Percentiles rank a stretch among this genome's conserved stretches.
Conservation (phyloP, 2,888 invertebrate species). For the Andrena flavipes region DNA sequence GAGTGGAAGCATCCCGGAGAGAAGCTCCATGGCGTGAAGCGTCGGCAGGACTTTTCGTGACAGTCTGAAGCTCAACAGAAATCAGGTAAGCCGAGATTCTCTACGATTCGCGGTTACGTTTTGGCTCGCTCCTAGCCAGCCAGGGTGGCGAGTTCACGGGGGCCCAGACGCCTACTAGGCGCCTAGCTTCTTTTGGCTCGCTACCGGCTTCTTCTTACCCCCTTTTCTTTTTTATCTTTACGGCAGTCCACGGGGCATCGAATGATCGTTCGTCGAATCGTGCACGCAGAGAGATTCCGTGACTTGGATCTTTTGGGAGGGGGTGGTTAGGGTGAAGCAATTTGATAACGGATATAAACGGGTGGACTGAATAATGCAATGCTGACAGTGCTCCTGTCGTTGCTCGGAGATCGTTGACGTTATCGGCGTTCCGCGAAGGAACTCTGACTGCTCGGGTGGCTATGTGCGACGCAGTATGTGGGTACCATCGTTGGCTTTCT, state of each 20-base stretch:
- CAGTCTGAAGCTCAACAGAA: constrained; percentile 43
- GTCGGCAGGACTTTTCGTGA: constrained; percentile 30
- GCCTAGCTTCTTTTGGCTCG: constrained; percentile 7
- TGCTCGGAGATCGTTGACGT: background rate
- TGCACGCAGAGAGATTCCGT: background rate
- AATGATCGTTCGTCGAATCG: background rate
- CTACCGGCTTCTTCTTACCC: constrained; percentile 21
- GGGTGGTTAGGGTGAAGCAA: constrained; percentile 14
- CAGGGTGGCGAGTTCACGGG: background rate
- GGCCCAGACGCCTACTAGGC: background rate
- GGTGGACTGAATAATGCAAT: background rate
- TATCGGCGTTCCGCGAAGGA: constrained; percentile 2
- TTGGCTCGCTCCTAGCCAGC: background rate
- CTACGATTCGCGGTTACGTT: background rate
- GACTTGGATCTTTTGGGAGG: background rate
- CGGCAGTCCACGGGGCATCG: background rate
- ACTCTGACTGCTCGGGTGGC: background rate
- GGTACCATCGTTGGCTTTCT: constrained; percentile 10
- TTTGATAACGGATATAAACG: background rate
- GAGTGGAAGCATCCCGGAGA: constrained; percentile 33
- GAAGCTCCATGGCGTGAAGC: constrained; percentile 60
- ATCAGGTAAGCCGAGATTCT: constrained; percentile 41
- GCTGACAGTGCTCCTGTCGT: background rate
- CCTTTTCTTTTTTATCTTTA: background rate
- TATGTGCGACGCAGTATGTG: constrained; percentile 33